phyloP scores from a whole-genome alignment of 92 coral and sea anemone species.

The Anthopleura xanthogrammica region DNA sequence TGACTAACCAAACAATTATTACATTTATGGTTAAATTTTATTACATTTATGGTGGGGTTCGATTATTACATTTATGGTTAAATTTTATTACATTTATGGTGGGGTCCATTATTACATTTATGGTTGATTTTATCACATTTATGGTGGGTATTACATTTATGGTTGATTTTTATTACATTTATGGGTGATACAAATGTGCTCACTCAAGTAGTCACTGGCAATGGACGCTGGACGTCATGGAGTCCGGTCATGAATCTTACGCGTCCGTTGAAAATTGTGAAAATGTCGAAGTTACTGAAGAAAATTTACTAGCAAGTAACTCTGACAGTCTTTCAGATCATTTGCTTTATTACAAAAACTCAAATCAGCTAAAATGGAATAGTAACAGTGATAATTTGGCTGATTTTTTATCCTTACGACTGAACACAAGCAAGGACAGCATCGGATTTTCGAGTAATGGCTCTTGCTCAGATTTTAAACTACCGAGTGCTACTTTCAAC shows the following conservation, averaged over 20 bases:
- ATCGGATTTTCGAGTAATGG: background rate
- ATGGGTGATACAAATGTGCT: no score
- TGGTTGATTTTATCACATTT: no score
- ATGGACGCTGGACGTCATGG: no score
- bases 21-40: no score
- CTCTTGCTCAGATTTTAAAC: background rate
- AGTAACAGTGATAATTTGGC: background rate
- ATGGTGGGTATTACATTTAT: no score
- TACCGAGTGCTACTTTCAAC: constrained; percentile 1
- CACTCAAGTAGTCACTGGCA: no score
- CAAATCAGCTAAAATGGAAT: constrained; percentile 3
- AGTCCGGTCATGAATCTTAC: background rate
- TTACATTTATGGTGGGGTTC: no score
- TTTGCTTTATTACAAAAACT: background rate
- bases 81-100: no score
- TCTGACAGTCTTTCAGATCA: background rate
- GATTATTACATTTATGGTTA: no score
- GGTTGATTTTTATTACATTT: no score
- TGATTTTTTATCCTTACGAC: background rate
- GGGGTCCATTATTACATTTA: no score
- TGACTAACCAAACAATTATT: no score
- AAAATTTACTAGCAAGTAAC: background rate
- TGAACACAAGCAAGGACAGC: constrained; percentile 11
- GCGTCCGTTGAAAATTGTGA: background rate
- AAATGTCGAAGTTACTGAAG: background rate